A percentile compares a stretch with the other conserved stretches of the same genome.
Conservation (phyloP, 2,888 invertebrate genomes). For the Caenorhabditis uteleia region DNA sequence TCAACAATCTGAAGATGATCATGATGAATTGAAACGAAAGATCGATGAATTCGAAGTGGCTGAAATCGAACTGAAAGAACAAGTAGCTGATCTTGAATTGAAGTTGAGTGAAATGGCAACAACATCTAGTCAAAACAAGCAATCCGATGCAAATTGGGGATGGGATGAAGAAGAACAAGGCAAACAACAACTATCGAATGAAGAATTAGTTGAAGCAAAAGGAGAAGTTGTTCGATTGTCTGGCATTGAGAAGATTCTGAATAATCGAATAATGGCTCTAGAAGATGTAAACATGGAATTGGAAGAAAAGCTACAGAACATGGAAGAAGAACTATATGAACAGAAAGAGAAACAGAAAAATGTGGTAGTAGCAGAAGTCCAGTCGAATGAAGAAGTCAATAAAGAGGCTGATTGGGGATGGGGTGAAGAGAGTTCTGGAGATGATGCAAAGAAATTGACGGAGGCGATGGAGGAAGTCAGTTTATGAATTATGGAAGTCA, state of each 20-base stretch:
- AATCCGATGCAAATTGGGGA: constrained; percentile 4
- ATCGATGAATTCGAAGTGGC: not conserved
- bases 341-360: constrained; percentile 3
- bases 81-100: constrained; percentile 15
- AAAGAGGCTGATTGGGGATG: constrained; percentile 5
- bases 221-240: constrained; percentile 13
- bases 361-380: too few relatives aligned
- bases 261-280: constrained; percentile 33
- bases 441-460: not conserved
- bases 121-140: not conserved
- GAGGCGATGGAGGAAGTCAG: not conserved
- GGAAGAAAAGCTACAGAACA: constrained; percentile 35
- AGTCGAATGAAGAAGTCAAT: not conserved
- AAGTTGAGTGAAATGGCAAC: not conserved
- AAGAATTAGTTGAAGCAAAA: not conserved
- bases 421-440: not conserved
- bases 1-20: not conserved
- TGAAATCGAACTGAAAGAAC: constrained; percentile 20
- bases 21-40: not conserved
- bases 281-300: constrained; percentile 42
- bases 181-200: constrained; percentile 2
- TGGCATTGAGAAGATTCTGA: constrained; percentile 38
- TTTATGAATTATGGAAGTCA: too few relatives aligned
- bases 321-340: constrained; percentile 28
- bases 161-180: constrained; percentile 9